Conservation (phyloP, 2,888 invertebrate genomes). For the Poecilus cupreus region DNA sequence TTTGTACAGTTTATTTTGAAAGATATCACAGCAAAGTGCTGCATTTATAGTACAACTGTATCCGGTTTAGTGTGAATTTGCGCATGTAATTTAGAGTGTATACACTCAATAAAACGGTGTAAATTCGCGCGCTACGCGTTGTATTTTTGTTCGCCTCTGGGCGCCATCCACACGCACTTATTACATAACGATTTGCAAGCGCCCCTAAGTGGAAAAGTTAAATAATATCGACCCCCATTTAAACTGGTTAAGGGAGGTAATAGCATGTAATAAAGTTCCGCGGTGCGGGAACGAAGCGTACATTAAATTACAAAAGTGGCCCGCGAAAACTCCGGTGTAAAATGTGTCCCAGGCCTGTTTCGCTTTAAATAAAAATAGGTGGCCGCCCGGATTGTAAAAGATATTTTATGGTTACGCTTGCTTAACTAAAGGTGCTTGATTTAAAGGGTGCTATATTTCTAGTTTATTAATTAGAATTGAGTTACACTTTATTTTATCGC, state of each 20-base stretch:
- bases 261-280: slow-evolving; percentile 43
- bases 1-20: no score
- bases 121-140: background rate
- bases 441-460: slow-evolving; percentile 20
- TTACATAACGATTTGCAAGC: slow-evolving; percentile 40
- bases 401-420: slow-evolving; percentile 32
- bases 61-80: background rate
- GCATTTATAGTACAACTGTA: background rate
- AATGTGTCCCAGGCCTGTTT: slow-evolving; percentile 28
- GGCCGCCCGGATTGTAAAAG: slow-evolving; percentile 9
- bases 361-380: slow-evolving; percentile 27
- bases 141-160: slow-evolving; percentile 23
- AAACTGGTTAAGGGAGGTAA: slow-evolving; percentile 23
- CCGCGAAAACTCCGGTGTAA: slow-evolving; percentile 26
- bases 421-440: slow-evolving; percentile 31
- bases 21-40: background rate
- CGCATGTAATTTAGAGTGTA: background rate
- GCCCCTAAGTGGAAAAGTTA: slow-evolving; percentile 39
- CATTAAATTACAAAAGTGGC: slow-evolving; percentile 44
- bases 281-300: slow-evolving; percentile 5
- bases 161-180: slow-evolving; percentile 34
- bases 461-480: slow-evolving; percentile 38
- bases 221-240: slow-evolving; percentile 43
- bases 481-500: slow-evolving; percentile 33
- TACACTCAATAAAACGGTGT: background rate